phyloP scores from a whole-genome alignment of 1,140 invertebrate genomes.

The Matsumurasca onukii region DNA sequence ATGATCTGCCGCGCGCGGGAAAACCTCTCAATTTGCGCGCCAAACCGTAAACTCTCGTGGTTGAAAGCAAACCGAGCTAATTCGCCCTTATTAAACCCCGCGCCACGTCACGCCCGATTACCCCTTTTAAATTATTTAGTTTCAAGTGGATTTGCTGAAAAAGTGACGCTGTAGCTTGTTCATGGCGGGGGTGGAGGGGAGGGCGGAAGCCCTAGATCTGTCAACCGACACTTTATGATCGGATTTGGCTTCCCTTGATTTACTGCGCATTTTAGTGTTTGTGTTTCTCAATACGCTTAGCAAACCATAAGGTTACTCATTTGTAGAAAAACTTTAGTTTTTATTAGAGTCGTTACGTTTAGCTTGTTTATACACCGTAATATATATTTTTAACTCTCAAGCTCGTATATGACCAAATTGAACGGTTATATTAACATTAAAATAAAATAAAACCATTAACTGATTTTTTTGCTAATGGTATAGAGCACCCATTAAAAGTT shows the following conservation, averaged over 20 bases:
- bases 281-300: not conserved
- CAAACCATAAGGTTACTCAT: not conserved
- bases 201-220: too few relatives aligned
- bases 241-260: not conserved
- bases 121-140: slow-evolving; percentile 19
- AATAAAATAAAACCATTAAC: too few relatives aligned
- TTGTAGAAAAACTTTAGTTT: not conserved
- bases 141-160: slow-evolving; percentile 3
- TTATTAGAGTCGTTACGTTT: not conserved
- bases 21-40: slow-evolving; percentile 25
- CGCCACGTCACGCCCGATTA: slow-evolving; percentile 13
- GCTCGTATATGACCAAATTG: too few relatives aligned
- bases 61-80: slow-evolving; percentile 11
- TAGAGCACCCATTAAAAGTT: too few relatives aligned
- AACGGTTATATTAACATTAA: too few relatives aligned
- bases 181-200: too few relatives aligned
- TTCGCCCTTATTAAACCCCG: not conserved
- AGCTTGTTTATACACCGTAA: too few relatives aligned
- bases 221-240: not conserved
- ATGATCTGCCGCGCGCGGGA: slow-evolving; percentile 14
- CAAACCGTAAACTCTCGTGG: slow-evolving; percentile 18
- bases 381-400: too few relatives aligned
- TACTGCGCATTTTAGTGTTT: not conserved
- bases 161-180: not conserved
- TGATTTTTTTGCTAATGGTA: too few relatives aligned